phyloP scores from a whole-genome alignment of 1,140 invertebrate species.

The Ostrea edulis region DNA sequence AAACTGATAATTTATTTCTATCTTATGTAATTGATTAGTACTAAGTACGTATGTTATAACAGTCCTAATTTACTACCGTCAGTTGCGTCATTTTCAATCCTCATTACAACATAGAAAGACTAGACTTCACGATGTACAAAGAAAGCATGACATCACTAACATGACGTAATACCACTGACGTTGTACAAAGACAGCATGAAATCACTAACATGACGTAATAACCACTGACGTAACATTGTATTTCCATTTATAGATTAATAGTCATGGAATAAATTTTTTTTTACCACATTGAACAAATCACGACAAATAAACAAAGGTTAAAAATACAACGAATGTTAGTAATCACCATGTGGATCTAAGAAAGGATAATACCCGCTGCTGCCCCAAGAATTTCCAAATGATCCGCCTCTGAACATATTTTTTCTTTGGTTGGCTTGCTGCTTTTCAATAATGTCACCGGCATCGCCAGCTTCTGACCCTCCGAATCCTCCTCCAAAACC shows the following conservation, averaged over 20 bases:
- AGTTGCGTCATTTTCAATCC: too few species aligned
- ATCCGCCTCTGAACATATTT: neutral
- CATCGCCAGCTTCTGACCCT: neutral
- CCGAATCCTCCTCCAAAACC: conserved; percentile 1
- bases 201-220: neutral
- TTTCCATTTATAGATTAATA: too few species aligned
- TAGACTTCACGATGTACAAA: neutral
- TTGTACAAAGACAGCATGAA: neutral
- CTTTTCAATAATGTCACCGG: neutral
- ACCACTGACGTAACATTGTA: neutral
- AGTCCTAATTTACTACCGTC: too few species aligned
- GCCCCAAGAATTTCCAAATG: neutral
- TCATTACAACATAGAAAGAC: neutral
- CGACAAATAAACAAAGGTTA: neutral
- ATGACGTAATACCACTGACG: neutral
- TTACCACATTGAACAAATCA: neutral
- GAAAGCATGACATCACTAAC: neutral
- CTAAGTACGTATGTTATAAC: too few species aligned
- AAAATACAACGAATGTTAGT: conserved; percentile 2
- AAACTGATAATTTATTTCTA: neutral
- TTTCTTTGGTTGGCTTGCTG: conserved; percentile 18
- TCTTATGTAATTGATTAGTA: too few species aligned
- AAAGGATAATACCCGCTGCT: neutral
- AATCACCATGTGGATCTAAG: neutral
- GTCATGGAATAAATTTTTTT: too few species aligned